Evolutionary conservation across 2,113 vertebrate genomes (phyloP).

Genomic region (Galbula dea): DNA sequence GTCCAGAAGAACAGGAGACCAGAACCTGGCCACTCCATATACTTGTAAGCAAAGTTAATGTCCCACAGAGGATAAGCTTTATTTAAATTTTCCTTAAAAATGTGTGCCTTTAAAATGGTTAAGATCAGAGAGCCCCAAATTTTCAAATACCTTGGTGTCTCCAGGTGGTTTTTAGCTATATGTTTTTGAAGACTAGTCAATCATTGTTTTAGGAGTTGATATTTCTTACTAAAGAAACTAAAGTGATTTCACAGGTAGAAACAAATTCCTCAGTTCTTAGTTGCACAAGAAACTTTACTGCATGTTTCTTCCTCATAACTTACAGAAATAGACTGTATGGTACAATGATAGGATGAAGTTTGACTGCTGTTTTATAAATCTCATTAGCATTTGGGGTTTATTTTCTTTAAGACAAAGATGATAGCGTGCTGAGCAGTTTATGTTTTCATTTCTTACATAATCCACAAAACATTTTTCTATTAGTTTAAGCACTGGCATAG

Average conservation of each 20-base stretch:
- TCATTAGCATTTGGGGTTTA: not conserved
- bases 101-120: not conserved
- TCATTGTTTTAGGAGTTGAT: not conserved
- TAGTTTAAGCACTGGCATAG: conserved; percentile 38
- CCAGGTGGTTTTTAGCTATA: not conserved
- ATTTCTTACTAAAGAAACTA: not conserved
- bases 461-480: conserved; percentile 28
- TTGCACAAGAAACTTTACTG: not conserved
- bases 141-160: not conserved
- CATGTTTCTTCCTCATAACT: not conserved
- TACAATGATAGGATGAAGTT: not conserved
- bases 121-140: not conserved
- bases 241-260: not conserved
- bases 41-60: not conserved
- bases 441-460: conserved; percentile 37
- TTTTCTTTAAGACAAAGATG: conserved; percentile 20
- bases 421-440: conserved; percentile 39
- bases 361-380: not conserved
- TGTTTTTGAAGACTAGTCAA: not conserved
- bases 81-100: not conserved
- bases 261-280: not conserved
- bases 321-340: not conserved
- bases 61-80: not conserved
- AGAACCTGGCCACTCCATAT: not conserved
- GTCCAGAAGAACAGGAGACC: not conserved